phyloP scores from a whole-genome alignment of 2,797 vertebrate species.

The Peromyscus aztecus region DNA sequence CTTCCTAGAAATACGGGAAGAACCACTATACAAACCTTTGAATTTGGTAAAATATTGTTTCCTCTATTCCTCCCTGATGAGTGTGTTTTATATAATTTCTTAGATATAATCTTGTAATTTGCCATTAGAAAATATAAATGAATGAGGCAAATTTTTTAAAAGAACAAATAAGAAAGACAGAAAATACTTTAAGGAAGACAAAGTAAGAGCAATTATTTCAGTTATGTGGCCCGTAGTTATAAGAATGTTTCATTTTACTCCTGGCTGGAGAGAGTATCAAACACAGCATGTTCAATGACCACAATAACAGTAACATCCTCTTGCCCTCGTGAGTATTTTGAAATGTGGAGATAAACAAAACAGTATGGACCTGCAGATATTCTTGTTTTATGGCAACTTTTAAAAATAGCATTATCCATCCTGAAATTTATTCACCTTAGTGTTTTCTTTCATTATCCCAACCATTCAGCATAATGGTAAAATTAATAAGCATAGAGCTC shows the following conservation, averaged over 20 bases:
- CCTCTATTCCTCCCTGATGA: conserved; percentile 4
- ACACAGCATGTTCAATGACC: background rate
- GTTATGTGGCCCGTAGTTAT: background rate
- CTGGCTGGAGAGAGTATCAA: conserved; percentile 33
- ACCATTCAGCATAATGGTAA: background rate
- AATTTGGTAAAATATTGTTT: conserved; percentile 26
- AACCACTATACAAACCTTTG: background rate
- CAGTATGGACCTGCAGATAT: background rate
- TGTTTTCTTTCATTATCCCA: background rate
- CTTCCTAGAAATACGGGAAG: conserved; percentile 28
- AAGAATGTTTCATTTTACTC: conserved; percentile 12
- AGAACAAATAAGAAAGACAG: background rate
- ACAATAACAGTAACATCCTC: conserved; percentile 35
- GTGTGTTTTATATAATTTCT: background rate
- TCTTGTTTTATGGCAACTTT: background rate
- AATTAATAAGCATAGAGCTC: background rate
- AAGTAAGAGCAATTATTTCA: conserved; percentile 27
- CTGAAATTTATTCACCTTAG: conserved; percentile 33
- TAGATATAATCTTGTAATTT: background rate
- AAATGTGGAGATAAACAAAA: conserved; percentile 30
- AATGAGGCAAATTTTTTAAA: conserved; percentile 31
- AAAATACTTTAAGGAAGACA: background rate
- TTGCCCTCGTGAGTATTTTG: background rate
- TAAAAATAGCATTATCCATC: background rate
- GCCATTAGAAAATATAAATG: conserved; percentile 37